Percentiles rank a stretch among this genome's conserved stretches.
phyloP scores from a whole-genome alignment of 2,888 invertebrate species.

The Hyppa rectilinea region DNA sequence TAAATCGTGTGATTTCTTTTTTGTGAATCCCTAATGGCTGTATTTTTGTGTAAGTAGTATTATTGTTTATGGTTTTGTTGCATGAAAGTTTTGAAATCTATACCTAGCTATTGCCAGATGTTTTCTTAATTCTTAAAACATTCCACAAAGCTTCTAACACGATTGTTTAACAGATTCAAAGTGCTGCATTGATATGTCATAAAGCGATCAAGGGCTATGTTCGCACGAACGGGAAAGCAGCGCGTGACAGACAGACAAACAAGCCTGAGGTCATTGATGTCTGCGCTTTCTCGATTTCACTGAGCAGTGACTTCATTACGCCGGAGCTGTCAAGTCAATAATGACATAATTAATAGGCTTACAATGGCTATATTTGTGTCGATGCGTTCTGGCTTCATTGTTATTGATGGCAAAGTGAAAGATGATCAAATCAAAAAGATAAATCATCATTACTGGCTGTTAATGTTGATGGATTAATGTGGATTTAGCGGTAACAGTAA shows the following conservation, averaged over 20 bases:
- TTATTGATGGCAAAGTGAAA: conserved; percentile 26
- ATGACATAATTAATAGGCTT: conserved; percentile 53
- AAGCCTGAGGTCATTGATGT: conserved; percentile 71
- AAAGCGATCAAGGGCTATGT: conserved; percentile 46
- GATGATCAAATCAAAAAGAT: conserved; percentile 22
- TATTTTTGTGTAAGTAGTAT: background rate
- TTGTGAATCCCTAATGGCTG: background rate
- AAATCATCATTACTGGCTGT: conserved; percentile 16
- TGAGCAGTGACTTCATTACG: conserved; percentile 49
- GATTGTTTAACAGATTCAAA: conserved; percentile 17
- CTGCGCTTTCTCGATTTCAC: conserved; percentile 77
- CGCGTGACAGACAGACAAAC: conserved; percentile 66
- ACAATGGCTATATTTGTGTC: conserved; percentile 41
- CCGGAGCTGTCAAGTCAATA: conserved; percentile 46
- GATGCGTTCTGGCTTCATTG: conserved; percentile 29
- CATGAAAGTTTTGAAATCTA: no score
- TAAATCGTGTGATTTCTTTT: conserved; percentile 1
- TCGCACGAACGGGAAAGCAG: conserved; percentile 64
- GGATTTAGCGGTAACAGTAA: background rate
- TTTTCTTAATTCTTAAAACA: no score
- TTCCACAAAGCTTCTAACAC: conserved; percentile 4
- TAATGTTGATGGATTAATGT: conserved; percentile 28
- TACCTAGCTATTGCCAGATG: no score
- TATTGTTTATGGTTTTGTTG: background rate
- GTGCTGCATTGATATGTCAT: conserved; percentile 47